Conservation (phyloP, 1,140 invertebrate species). For the Drosophila subpulchrella region DNA sequence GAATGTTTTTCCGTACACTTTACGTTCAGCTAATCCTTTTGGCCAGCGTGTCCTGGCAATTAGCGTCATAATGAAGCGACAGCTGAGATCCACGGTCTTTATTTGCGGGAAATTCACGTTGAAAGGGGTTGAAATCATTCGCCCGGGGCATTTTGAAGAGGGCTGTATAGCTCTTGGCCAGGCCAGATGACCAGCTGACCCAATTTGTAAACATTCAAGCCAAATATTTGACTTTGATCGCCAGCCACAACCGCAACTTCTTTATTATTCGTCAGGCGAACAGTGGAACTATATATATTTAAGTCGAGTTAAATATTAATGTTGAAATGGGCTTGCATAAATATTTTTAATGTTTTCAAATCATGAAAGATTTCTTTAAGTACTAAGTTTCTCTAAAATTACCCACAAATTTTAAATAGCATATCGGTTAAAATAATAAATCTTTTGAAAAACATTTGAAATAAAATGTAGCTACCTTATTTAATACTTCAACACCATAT, state of each 20-base stretch:
- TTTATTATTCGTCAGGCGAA: slow-evolving; percentile 38
- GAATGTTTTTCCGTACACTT: slow-evolving; percentile 7
- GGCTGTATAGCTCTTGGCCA: not conserved
- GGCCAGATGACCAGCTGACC: slow-evolving; percentile 64
- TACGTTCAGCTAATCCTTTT: slow-evolving; percentile 53
- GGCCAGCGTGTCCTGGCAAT: slow-evolving; percentile 37
- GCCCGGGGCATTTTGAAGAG: not conserved
- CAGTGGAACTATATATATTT: not conserved
- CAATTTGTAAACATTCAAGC: slow-evolving; percentile 45
- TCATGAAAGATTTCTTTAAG: no score
- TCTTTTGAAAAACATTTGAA: not conserved
- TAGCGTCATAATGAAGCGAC: slow-evolving; percentile 70
- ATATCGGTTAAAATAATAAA: no score
- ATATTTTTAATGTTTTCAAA: no score
- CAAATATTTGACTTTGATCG: slow-evolving; percentile 74
- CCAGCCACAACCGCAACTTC: slow-evolving; percentile 40
- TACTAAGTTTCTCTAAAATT: no score
- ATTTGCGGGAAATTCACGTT: slow-evolving; percentile 59
- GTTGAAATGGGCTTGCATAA: no score
- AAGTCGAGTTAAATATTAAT: not conserved
- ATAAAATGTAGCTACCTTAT: not conserved
- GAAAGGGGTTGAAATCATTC: slow-evolving; percentile 15
- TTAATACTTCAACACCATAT: not conserved
- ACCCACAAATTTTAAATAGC: no score
- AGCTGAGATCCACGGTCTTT: slow-evolving; percentile 60